Conservation (phyloP, 2,113 vertebrate species). For the Pteronura brasiliensis region DNA sequence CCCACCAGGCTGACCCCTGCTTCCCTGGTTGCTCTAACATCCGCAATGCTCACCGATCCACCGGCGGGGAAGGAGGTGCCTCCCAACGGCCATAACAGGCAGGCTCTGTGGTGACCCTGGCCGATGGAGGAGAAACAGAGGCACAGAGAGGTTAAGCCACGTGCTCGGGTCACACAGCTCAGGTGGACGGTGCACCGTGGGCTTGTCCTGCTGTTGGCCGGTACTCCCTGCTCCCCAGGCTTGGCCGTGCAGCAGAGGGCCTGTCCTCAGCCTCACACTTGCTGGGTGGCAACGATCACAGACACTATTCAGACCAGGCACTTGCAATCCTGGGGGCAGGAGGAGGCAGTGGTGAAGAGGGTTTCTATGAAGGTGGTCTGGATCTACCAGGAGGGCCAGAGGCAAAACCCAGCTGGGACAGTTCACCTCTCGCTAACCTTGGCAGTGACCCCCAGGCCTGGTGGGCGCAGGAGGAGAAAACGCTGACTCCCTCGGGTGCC, state of each 20-base stretch:
- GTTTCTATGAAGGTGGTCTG: neutral
- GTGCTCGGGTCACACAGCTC: neutral
- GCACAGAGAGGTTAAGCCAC: neutral
- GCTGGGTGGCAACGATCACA: neutral
- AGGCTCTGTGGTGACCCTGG: rapidly evolving
- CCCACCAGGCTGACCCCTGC: rapidly evolving
- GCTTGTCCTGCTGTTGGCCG: rapidly evolving
- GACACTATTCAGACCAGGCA: rapidly evolving
- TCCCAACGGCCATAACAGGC: rapidly evolving
- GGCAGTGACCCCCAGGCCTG: neutral
- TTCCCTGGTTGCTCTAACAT: rapidly evolving
- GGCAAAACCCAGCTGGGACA: rapidly evolving
- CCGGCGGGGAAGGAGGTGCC: rapidly evolving
- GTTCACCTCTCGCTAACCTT: neutral
- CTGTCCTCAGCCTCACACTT: rapidly evolving
- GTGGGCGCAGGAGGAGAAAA: neutral
- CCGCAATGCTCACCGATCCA: rapidly evolving
- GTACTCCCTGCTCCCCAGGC: rapidly evolving
- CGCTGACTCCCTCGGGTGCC: neutral
- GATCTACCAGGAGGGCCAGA: neutral
- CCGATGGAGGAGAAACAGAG: neutral
- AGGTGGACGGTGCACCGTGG: neutral
- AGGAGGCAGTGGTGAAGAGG: rapidly evolving
- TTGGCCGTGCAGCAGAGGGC: rapidly evolving
- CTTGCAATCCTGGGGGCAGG: neutral